These are phyloP conservation scores for Elysia crispata DNA, from an alignment of 2,888 invertebrate genomes.

Conservation along the genomic window DNA sequence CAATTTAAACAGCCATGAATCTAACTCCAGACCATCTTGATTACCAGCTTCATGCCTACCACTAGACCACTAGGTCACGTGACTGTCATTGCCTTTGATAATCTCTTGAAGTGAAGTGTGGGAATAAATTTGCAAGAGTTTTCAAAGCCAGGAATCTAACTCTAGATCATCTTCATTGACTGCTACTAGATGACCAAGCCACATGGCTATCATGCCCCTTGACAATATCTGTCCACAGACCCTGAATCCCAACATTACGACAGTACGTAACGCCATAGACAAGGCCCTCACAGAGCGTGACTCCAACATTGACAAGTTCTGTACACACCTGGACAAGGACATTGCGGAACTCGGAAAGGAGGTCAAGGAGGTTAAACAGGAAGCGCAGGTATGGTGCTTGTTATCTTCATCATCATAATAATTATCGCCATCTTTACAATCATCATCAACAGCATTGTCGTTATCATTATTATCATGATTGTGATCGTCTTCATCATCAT, in stretches of 20 bases:
- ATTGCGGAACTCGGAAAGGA: constrained; percentile 86
- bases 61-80: too few relatives aligned
- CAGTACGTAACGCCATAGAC: constrained; percentile 84
- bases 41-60: too few relatives aligned
- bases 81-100: too few relatives aligned
- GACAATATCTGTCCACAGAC: constrained; percentile 62
- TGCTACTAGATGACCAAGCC: too few relatives aligned
- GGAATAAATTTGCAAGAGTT: too few relatives aligned
- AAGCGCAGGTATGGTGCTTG: constrained; percentile 81
- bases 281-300: constrained; percentile 84
- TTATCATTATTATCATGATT: constrained; percentile 29
- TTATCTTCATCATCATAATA: background rate
- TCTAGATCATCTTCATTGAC: too few relatives aligned
- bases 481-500: constrained; percentile 24
- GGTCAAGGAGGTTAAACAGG: constrained; percentile 85
- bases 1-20: too few relatives aligned
- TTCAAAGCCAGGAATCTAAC: too few relatives aligned
- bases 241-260: constrained; percentile 74
- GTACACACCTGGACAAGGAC: constrained; percentile 87
- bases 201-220: too few relatives aligned
- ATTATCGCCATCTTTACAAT: background rate
- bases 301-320: constrained; percentile 85
- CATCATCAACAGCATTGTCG: constrained; percentile 12
- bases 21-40: too few relatives aligned
- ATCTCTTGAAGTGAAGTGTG: too few relatives aligned